Evolutionary conservation across 2,888 invertebrate genomes (phyloP), one percentile per base, ranked within the genome.

Genomic region (Folsomia manolachei): DNA sequence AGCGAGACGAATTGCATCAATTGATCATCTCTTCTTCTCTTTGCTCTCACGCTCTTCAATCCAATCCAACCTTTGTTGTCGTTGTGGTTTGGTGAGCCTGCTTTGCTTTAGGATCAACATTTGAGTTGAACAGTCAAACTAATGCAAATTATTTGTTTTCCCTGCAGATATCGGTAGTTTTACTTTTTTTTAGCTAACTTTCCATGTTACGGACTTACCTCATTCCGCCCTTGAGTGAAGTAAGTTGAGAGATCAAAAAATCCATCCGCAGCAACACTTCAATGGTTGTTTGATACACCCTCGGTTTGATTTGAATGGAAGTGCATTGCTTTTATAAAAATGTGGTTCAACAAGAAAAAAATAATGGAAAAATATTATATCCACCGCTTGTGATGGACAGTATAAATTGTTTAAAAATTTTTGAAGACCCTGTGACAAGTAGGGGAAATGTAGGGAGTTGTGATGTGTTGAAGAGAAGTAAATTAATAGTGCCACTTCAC

Each of bases 1-100:
- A 64, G 27, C 64, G 64, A 64, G 21, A 64, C 64, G 39, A 64
- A 64, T 64, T 64, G 25, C 39, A 64, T 64, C 19, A 26, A 64
- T 64, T 64, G 64, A 64, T 64, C 64, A 63, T 64, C 19, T 19
- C 62, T 7, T 24, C 26, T 7, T 39, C 39, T 39, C 39, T 39
- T n/a, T n/a, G n/a, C n/a, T n/a, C 39, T 39, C 7, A 39, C 7
- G 39, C 39, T 39, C 7, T 39, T 9, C 7, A 39, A 39, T 39
- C n/a, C n/a, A n/a, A 14, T 39, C 7, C 14, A 39, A 39, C 39
- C 39, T 39, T 39, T 39, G 39, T 39, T 39, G 39, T 39, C 7
- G 39, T 39, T 39, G n/a, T n/a, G n/a, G n/a, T n/a, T n/a, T n/a
- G n/a, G n/a, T n/a, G n/a, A 23, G 7, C 25, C 25, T 62, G 23